Percentiles rank a stretch among this genome's conserved stretches.
These are phyloP conservation scores for Hemicentrotus pulcherrimus DNA, from an alignment of 35 echinoderm and acorn worm species.

Conservation along the genomic window DNA sequence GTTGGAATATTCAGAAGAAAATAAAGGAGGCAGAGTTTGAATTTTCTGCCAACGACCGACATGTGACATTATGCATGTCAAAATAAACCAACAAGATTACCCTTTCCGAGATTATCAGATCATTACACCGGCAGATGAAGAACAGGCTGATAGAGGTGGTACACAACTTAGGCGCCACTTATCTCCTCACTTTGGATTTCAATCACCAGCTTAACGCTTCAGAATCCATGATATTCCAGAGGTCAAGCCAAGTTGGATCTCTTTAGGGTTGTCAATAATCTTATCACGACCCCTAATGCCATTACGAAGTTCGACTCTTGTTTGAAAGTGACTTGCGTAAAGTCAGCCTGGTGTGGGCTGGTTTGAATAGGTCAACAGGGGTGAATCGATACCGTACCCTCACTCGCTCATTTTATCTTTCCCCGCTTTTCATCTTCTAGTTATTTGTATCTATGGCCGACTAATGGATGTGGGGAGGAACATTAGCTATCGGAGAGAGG, in stretches of 20 bases:
- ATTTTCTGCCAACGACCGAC: no score
- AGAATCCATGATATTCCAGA: neutral
- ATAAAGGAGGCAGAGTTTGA: no score
- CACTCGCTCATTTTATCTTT: neutral
- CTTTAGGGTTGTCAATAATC: conserved; percentile 8
- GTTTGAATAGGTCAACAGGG: neutral
- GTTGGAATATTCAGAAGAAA: no score
- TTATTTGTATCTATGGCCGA: conserved; percentile 34
- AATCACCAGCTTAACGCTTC: neutral
- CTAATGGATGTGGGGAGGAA: conserved; percentile 17
- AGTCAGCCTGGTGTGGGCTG: neutral
- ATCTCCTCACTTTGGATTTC: neutral
- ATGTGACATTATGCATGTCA: no score
- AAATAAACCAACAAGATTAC: no score
- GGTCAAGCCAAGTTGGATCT: neutral
- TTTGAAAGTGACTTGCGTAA: conserved; percentile 11
- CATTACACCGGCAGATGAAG: neutral
- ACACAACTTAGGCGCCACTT: neutral
- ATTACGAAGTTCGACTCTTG: neutral
- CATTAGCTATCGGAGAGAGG: neutral
- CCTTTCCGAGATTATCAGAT: neutral
- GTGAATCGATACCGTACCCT: neutral
- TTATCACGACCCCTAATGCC: conserved; percentile 1
- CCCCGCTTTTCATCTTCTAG: neutral
- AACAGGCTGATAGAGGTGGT: neutral